Evolutionary conservation across 2,113 vertebrate species (phyloP), one percentile per base, ranked within the genome.

Genomic region (Pterocles orientalis): DNA sequence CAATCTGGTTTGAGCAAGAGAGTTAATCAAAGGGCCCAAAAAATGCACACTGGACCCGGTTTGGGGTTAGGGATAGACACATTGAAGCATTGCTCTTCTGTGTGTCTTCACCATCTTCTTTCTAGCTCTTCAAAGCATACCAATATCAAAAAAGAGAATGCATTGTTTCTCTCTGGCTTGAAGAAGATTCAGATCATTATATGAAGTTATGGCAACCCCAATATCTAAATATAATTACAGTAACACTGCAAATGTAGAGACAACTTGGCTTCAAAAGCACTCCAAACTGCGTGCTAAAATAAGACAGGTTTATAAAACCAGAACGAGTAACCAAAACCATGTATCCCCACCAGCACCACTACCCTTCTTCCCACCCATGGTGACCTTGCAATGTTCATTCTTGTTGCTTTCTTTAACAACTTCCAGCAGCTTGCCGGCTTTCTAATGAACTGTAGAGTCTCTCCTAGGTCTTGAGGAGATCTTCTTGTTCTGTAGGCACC

Each of bases 41-140:
- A 5, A 29, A 54, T 0, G 1, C 19, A 60, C 7, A 7, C 31
- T 29, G 31, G 21, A 26, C 17, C 3, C 2, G 1, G 5, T 41
- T 9, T 80, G 24, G 6, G 15, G 24, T 5, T 54, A 76, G 18
- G n/a, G 11, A 36, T 12, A 79, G 28, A 20, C 28, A 62, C 7
- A 31, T 0, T 14, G 21, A 7, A 79, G 14, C 14, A 41, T 4
- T 54, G n/a, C 13, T 91, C 11, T 3, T 89, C 34, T 70, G 33
- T 28, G 7, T 54, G 16, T 80, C 48, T 60, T 91, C 23, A 50
- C 0, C 0, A 14, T 18, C 25, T 66, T 26, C 65, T 43, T 84
- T 73, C 68, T 51, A 61, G 14, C 3, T 81, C 73, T 84, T 78
- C 26, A 62, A 95, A 91, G 51, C 7, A 23, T 11, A 64, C 5